phyloP scores from a whole-genome alignment of 2,797 vertebrate genomes.

The Dallia pectoralis region DNA sequence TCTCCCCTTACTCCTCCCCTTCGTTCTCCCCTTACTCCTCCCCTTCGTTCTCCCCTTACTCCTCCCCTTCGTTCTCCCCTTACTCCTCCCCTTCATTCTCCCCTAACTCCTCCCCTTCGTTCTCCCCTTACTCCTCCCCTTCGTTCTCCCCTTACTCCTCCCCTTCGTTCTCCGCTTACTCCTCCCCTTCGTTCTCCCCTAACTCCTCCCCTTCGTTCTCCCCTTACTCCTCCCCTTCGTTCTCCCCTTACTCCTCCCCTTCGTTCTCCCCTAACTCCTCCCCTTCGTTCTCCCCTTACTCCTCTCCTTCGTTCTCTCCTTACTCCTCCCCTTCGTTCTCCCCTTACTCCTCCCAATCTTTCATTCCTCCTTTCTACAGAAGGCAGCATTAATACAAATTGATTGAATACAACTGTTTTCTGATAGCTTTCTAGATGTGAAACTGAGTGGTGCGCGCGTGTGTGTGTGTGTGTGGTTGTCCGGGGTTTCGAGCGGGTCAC shows the following conservation, averaged over 20 bases:
- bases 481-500: conserved; percentile 73
- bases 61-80: background rate
- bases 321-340: background rate
- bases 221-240: background rate
- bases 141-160: background rate
- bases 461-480: conserved; percentile 10
- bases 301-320: background rate
- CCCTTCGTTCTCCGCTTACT: background rate
- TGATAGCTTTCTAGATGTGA: conserved; percentile 11
- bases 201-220: too few relatives aligned
- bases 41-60: background rate
- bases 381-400: conserved; percentile 16
- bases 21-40: background rate
- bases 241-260: background rate
- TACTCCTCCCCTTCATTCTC: background rate
- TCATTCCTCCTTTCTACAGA: background rate
- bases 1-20: background rate
- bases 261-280: background rate
- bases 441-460: conserved; percentile 1
- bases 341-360: background rate
- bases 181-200: background rate
- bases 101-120: too few relatives aligned
- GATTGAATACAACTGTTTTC: background rate
- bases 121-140: background rate
- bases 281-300: too few relatives aligned